Percentiles rank a stretch among this genome's conserved stretches.
Conservation (phyloP, 2,113 vertebrate species). For the Turnix velox region DNA sequence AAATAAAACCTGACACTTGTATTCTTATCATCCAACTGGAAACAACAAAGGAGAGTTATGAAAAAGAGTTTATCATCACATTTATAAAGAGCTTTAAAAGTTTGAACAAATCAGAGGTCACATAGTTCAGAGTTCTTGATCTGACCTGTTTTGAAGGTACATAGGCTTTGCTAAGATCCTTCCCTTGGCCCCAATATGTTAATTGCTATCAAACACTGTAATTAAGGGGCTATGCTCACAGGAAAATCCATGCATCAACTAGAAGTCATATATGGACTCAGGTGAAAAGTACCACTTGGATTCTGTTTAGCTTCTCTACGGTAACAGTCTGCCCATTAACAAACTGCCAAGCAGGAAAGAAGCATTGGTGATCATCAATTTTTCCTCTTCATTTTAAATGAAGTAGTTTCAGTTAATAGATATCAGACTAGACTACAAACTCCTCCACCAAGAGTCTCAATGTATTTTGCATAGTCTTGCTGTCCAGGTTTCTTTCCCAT, state of each 20-base stretch:
- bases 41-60: not conserved
- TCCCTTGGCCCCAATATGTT: rapidly evolving
- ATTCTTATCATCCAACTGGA: not conserved
- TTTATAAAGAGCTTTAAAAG: not conserved
- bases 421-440: not conserved
- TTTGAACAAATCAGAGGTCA: not conserved
- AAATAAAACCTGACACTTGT: not conserved
- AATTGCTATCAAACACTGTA: not conserved
- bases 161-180: not conserved
- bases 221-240: not conserved
- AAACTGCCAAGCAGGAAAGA: not conserved
- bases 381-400: not conserved
- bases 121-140: not conserved
- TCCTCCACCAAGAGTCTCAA: not conserved
- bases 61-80: not conserved
- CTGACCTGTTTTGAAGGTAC: not conserved
- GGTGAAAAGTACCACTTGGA: not conserved
- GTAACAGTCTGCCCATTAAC: rapidly evolving
- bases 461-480: not conserved
- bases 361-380: not conserved
- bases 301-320: not conserved
- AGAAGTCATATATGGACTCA: not conserved
- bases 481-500: not conserved
- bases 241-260: not conserved
- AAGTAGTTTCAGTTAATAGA: not conserved